Evolutionary conservation across 2,797 vertebrate genomes (phyloP).

Genomic region (Rallus crepitans): DNA sequence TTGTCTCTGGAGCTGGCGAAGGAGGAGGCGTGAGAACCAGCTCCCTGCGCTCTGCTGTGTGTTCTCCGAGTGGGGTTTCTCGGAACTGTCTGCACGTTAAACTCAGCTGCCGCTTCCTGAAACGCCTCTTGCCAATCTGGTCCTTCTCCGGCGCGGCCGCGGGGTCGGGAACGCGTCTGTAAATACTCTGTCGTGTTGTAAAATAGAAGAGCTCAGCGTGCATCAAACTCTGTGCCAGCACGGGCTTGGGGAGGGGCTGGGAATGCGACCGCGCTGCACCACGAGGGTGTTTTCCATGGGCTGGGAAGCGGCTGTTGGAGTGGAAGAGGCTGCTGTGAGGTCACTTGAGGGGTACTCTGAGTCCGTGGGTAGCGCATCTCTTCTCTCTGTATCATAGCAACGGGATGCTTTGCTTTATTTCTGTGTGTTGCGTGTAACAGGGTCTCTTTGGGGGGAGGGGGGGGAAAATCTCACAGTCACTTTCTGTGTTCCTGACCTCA

Average conservation of each 20-base stretch:
- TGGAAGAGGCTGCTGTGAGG: slow-evolving; percentile 26
- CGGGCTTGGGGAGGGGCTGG: background rate
- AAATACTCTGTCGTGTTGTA: slow-evolving; percentile 54
- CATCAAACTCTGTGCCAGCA: background rate
- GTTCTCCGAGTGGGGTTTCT: background rate
- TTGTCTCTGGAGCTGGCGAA: background rate
- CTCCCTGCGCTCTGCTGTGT: background rate
- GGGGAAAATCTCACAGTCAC: background rate
- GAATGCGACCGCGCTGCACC: background rate
- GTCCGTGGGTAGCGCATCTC: background rate
- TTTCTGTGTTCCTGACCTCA: background rate
- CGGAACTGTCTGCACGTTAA: background rate
- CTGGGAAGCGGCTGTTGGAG: background rate
- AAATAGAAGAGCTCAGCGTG: background rate
- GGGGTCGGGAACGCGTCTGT: background rate
- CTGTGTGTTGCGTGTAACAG: background rate
- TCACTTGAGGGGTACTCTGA: slow-evolving; percentile 46
- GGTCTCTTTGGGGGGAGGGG: background rate
- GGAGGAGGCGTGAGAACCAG: background rate
- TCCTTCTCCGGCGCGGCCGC: background rate
- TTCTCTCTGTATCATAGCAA: background rate
- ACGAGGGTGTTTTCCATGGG: background rate
- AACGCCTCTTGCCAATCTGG: background rate
- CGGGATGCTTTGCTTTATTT: slow-evolving; percentile 15
- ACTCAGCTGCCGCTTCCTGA: background rate